These are phyloP conservation scores for Neoarius graeffei DNA, from an alignment of 2,113 vertebrate genomes.

Conservation along the genomic window DNA sequence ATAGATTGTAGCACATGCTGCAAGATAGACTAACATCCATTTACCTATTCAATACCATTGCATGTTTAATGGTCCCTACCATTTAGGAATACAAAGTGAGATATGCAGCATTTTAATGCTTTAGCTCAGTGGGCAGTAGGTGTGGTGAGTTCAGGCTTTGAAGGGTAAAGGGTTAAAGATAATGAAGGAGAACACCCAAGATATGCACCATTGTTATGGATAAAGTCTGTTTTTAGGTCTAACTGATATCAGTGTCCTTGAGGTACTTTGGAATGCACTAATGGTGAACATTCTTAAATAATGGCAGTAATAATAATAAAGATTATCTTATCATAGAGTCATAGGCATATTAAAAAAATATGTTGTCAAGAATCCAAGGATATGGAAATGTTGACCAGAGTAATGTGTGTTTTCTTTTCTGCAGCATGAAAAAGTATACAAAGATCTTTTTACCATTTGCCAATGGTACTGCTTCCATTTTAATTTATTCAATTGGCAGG, in stretches of 20 bases:
- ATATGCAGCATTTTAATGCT: not conserved
- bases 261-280: not conserved
- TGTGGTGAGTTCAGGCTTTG: slow-evolving; percentile 27
- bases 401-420: not conserved
- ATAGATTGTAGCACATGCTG: not conserved
- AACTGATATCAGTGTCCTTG: slow-evolving; percentile 5
- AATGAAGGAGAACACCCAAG: slow-evolving; percentile 62
- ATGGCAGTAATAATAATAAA: not conserved
- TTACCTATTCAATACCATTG: not conserved
- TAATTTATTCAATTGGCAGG: not conserved
- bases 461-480: not conserved
- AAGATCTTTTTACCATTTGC: not conserved
- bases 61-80: not conserved
- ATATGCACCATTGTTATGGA: slow-evolving; percentile 65
- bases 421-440: not conserved
- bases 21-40: not conserved
- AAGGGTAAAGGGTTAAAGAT: slow-evolving; percentile 55
- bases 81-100: not conserved
- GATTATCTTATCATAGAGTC: not conserved
- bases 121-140: not conserved
- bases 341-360: not conserved
- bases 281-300: not conserved
- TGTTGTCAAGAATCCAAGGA: not conserved
- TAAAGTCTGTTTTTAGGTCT: slow-evolving; percentile 53
- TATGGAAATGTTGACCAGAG: not conserved